A percentile compares a stretch with the other conserved stretches of the same genome.
Evolutionary conservation across 2,888 invertebrate species (phyloP).

Genomic region (Ophraella communa): DNA sequence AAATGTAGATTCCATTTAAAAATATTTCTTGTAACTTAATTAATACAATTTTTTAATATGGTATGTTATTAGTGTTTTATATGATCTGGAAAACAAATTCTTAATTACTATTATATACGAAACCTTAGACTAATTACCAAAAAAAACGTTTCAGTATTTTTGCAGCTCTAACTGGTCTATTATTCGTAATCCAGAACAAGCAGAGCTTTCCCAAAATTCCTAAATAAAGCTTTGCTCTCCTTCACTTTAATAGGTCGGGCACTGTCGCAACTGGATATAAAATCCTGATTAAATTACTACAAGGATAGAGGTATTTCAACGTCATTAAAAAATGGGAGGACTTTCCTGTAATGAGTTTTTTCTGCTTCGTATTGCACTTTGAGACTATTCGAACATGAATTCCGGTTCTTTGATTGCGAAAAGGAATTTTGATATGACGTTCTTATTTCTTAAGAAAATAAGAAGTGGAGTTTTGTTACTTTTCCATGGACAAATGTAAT

Average conservation of each 20-base stretch:
- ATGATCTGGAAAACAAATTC: no score
- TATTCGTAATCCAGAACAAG: conserved; percentile 56
- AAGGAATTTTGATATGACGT: conserved; percentile 16
- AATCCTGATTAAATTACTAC: conserved; percentile 48
- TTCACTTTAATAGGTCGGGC: conserved; percentile 48
- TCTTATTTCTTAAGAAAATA: not conserved
- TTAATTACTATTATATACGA: no score
- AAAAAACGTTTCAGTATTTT: no score
- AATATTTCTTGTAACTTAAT: no score
- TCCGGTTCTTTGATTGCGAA: conserved; percentile 17
- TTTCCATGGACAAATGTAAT: not conserved
- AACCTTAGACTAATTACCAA: no score
- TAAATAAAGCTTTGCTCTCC: conserved; percentile 49
- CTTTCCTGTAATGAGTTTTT: conserved; percentile 32
- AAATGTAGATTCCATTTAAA: no score
- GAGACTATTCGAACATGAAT: conserved; percentile 19
- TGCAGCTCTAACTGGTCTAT: conserved; percentile 32
- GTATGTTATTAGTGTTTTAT: no score
- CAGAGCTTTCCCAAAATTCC: conserved; percentile 58
- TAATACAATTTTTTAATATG: no score
- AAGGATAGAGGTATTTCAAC: conserved; percentile 42
- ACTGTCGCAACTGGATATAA: conserved; percentile 52
- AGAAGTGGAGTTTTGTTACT: conserved; percentile 2
- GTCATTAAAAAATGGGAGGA: conserved; percentile 39
- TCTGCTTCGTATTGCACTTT: conserved; percentile 22